Evolutionary conservation across 2,797 vertebrate species (phyloP).

Genomic region (Neoniphon sammara): DNA sequence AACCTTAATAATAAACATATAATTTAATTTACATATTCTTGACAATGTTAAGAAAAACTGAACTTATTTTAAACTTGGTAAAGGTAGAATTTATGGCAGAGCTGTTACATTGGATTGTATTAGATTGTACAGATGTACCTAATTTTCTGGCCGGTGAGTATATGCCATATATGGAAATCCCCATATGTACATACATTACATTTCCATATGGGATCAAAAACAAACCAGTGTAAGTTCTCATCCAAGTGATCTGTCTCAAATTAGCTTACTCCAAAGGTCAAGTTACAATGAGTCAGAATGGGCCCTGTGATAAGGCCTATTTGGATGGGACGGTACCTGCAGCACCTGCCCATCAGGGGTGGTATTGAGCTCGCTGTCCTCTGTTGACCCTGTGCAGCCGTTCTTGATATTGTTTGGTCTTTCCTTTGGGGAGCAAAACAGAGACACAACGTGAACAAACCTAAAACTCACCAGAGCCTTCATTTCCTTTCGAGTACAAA

Average conservation of each 20-base stretch:
- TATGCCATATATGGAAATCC: no score
- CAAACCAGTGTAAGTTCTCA: no score
- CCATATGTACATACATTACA: no score
- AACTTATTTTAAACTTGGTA: no score
- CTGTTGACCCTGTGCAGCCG: constrained; percentile 66
- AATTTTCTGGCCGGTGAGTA: no score
- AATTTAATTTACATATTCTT: background rate
- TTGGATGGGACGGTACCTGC: constrained; percentile 77
- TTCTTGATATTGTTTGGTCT: constrained; percentile 85
- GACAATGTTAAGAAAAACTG: no score
- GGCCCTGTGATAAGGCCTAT: background rate
- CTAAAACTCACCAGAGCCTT: background rate
- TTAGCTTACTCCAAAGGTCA: background rate
- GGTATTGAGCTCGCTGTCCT: constrained; percentile 84
- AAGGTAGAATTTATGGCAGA: no score
- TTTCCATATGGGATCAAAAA: no score
- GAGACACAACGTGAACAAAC: constrained; percentile 15
- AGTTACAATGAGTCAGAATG: background rate
- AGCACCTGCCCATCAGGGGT: constrained; percentile 91
- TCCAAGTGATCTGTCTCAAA: background rate
- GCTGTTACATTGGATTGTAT: no score
- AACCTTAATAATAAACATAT: no score
- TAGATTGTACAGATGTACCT: no score
- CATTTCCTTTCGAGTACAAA: background rate
- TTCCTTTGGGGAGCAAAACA: constrained; percentile 77